These are phyloP conservation scores for Orientallactaga bullata DNA, from an alignment of 2,113 vertebrate species.

Conservation along the genomic window DNA sequence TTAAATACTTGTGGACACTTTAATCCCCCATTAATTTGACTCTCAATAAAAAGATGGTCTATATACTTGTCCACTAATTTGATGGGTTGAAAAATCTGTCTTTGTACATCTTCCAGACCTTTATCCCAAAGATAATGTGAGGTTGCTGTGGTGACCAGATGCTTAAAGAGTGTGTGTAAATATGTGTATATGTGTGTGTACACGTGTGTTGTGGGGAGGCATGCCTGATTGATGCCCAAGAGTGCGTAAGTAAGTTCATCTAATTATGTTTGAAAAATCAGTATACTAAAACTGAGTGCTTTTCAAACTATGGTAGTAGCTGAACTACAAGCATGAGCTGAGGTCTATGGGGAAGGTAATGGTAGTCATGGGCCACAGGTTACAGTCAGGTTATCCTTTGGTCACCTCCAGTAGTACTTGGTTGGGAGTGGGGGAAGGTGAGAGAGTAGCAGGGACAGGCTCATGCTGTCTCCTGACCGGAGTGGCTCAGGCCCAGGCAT, in stretches of 20 bases:
- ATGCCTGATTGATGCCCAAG: not conserved
- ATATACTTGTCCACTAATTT: conserved; percentile 6
- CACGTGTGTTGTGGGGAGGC: too few species aligned
- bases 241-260: conserved; percentile 5
- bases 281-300: not conserved
- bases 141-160: not conserved
- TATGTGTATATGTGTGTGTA: not conserved
- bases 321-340: not conserved
- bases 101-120: conserved; percentile 24
- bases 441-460: not conserved
- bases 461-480: not conserved
- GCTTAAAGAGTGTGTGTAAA: not conserved
- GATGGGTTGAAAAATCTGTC: not conserved
- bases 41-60: not conserved
- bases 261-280: conserved; percentile 50
- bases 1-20: not conserved
- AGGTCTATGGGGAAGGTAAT: not conserved
- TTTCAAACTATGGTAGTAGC: not conserved
- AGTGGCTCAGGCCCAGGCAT: not conserved
- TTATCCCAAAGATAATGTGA: not conserved
- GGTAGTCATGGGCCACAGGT: not conserved
- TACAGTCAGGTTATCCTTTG: not conserved
- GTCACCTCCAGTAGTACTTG: not conserved
- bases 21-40: not conserved
- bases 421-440: not conserved